phyloP scores from a whole-genome alignment of 2,888 invertebrate species.

The Electrophaes corylata region DNA sequence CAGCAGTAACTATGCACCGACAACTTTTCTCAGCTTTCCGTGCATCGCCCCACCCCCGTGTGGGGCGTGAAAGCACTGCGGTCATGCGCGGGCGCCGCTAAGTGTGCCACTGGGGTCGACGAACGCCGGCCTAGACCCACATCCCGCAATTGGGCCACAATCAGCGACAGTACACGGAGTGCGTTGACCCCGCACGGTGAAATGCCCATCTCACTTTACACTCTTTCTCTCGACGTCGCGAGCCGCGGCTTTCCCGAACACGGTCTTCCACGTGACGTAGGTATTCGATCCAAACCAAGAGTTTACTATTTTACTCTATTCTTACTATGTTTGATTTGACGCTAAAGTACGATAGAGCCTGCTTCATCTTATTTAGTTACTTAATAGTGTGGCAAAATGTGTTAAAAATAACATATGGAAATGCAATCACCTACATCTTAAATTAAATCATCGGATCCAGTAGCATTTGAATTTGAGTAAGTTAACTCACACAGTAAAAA shows the following conservation, averaged over 20 bases:
- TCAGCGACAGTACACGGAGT: slow-evolving; percentile 82
- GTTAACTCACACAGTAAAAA: too few species aligned
- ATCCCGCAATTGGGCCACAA: slow-evolving; percentile 82
- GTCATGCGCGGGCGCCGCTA: slow-evolving; percentile 73
- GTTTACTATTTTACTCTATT: slow-evolving; percentile 9
- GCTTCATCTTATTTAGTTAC: too few species aligned
- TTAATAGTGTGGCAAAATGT: too few species aligned
- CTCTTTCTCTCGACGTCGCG: slow-evolving; percentile 78
- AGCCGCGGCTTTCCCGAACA: slow-evolving; percentile 69
- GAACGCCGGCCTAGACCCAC: slow-evolving; percentile 85
- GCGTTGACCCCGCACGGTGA: slow-evolving; percentile 82
- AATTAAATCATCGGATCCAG: too few species aligned
- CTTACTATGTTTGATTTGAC: slow-evolving; percentile 9
- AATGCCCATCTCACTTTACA: slow-evolving; percentile 82
- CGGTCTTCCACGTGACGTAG: slow-evolving; percentile 41
- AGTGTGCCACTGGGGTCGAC: slow-evolving; percentile 83
- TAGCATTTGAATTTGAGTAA: too few species aligned
- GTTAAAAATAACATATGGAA: too few species aligned
- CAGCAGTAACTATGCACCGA: slow-evolving; percentile 26
- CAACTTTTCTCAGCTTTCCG: slow-evolving; percentile 76
- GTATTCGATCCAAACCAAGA: slow-evolving; percentile 25
- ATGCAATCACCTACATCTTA: too few species aligned
- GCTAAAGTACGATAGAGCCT: slow-evolving; percentile 3
- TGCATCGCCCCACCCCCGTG: slow-evolving; percentile 62
- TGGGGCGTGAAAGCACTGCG: slow-evolving; percentile 79